Evolutionary conservation across 2,797 vertebrate species (phyloP), one percentile per base, ranked within the genome.

Genomic region (Halcyon chelicuti): DNA sequence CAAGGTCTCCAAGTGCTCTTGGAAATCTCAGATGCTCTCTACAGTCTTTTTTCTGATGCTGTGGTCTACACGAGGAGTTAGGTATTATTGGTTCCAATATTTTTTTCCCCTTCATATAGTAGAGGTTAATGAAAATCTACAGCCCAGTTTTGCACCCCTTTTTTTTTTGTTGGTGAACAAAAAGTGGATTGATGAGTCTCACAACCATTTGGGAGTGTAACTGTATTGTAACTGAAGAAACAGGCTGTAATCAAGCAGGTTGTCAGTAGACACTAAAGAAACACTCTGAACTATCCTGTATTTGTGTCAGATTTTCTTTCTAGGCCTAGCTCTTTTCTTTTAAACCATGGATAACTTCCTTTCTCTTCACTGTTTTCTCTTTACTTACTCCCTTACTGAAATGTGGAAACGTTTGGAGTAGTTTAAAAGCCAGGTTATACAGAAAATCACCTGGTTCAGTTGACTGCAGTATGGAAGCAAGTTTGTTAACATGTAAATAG

Each of bases 71-170:
- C 31, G 21, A 8, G 7, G 28, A 72, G 13, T 40, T 52, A 17
- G 14, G 14, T 47, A 29, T 72, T 83, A 72, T 51, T 23, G 42
- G 21, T 77, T 52, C 57, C 2, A 7, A 6, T 70, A 19, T 12
- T 63, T 14, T 14, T 79, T 60, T 58, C 2, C 0, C 0, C 8
- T 60, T 31, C 1, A 0, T 42, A 51, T 39, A 39, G 42, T 31
- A 55, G 76, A 80, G n/a, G 35, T 90, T 66, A 95, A 88, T 78
- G 90, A 78, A 90, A 95, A 70, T 55, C 66, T 84, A 49, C 62
- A 93, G 70, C 20, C 29, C 58, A 70, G 58, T 86, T 94, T 47
- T 75, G 39, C 15, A 31, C 29, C 42, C 28, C 0, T 88, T 73
- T 92, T 60, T 4, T 65, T 87, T 3, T 25, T 76, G 13, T 66